These are phyloP conservation scores for Galagoides demidoff DNA, from an alignment of 2,797 vertebrate species.

Conservation along the genomic window DNA sequence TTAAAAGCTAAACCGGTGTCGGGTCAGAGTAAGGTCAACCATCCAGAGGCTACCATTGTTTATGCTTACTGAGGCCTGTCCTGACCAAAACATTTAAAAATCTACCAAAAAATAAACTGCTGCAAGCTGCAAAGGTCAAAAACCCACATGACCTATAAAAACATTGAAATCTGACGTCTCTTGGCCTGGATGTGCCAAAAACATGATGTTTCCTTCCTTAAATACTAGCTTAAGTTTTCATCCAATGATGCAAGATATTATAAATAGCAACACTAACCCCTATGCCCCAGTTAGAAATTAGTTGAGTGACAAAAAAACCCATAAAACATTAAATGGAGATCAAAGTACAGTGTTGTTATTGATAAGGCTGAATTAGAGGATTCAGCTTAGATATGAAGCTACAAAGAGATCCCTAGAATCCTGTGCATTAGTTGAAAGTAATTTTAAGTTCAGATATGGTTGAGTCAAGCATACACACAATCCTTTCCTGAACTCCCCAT, in stretches of 20 bases:
- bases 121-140: constrained; percentile 1
- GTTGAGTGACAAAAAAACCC: background rate
- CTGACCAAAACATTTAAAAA: constrained; percentile 40
- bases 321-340: background rate
- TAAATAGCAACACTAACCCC: background rate
- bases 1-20: constrained; percentile 57
- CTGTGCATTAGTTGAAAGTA: constrained; percentile 20
- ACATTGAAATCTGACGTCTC: background rate
- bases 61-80: constrained; percentile 34
- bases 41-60: constrained; percentile 40
- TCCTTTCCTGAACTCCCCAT: background rate
- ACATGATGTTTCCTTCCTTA: background rate
- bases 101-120: constrained; percentile 43
- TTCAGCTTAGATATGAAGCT: background rate
- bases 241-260: constrained; percentile 12
- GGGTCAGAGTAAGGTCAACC: constrained; percentile 58
- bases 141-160: background rate
- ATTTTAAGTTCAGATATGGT: background rate
- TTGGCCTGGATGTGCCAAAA: background rate
- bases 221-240: constrained; percentile 51
- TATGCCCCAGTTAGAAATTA: constrained; percentile 23
- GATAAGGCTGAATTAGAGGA: background rate
- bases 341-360: background rate
- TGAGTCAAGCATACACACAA: background rate
- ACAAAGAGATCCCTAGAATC: constrained; percentile 14